A percentile compares a stretch with the other conserved stretches of the same genome.
These are phyloP conservation scores for Apostichopus californicus DNA, from an alignment of 35 echinoderm and acorn worm species.

Conservation along the genomic window DNA sequence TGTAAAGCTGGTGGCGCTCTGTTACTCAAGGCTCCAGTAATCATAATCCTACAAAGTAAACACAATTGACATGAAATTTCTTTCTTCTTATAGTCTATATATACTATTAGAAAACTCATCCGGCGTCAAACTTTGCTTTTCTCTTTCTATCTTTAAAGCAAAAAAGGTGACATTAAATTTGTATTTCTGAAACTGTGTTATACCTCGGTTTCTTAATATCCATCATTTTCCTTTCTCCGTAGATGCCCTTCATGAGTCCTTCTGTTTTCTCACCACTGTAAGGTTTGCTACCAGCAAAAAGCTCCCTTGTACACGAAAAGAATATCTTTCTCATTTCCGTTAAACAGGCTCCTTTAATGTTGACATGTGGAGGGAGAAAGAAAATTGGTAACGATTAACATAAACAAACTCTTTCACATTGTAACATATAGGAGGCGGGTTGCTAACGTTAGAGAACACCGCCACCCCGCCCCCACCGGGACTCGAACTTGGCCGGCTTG, in stretches of 20 bases:
- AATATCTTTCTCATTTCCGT: slow-evolving; percentile 30
- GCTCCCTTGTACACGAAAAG: slow-evolving; percentile 12
- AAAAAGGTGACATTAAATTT: too few relatives aligned
- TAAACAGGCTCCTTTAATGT: neutral
- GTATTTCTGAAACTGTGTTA: neutral
- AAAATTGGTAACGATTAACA: too few relatives aligned
- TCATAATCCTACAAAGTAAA: slow-evolving; percentile 38
- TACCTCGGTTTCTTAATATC: slow-evolving; percentile 46
- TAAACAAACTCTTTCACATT: too few relatives aligned
- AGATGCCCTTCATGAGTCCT: slow-evolving; percentile 7
- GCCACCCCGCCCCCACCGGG: too few relatives aligned
- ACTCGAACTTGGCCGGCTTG: too few relatives aligned
- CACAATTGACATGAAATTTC: neutral
- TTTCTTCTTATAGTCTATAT: too few relatives aligned
- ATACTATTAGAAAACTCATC: too few relatives aligned
- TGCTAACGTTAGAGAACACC: too few relatives aligned
- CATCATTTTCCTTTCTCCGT: slow-evolving; percentile 54
- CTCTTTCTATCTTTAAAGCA: too few relatives aligned
- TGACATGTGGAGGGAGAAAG: too few relatives aligned
- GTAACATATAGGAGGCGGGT: too few relatives aligned
- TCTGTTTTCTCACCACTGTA: slow-evolving; percentile 32
- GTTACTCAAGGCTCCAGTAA: slow-evolving; percentile 41
- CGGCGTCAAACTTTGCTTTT: too few relatives aligned
- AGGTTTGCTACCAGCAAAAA: slow-evolving; percentile 42
- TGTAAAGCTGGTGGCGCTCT: slow-evolving; percentile 56